These are phyloP conservation scores for Mimas tiliae DNA, from an alignment of 2,888 invertebrate species.

Conservation along the genomic window DNA sequence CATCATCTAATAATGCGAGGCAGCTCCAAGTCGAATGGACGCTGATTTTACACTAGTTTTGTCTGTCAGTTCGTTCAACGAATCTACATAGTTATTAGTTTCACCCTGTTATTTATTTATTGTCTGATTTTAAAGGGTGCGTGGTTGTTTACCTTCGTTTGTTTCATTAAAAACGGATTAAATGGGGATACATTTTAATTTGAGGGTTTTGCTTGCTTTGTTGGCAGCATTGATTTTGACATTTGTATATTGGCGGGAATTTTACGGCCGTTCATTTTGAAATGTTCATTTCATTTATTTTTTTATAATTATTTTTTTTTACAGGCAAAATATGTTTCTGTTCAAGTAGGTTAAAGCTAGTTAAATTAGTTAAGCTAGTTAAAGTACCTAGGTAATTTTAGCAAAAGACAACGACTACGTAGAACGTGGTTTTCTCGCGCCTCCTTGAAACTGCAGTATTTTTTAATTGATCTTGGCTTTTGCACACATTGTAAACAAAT, in stretches of 20 bases:
- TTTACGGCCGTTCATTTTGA: not conserved
- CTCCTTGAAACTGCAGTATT: too few species aligned
- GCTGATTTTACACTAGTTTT: conserved; percentile 49
- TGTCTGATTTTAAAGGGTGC: conserved; percentile 39
- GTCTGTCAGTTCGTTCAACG: conserved; percentile 58
- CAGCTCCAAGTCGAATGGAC: conserved; percentile 25
- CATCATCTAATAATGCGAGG: conserved; percentile 23
- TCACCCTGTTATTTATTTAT: conserved; percentile 57
- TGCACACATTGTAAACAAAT: too few species aligned
- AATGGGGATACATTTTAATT: conserved; percentile 1
- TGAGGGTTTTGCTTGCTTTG: not conserved
- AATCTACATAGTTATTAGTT: conserved; percentile 74
- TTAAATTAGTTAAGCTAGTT: too few species aligned
- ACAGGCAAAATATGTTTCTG: not conserved
- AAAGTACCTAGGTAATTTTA: not conserved
- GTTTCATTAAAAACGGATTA: conserved; percentile 33
- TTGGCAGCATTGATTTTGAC: not conserved
- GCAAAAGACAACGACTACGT: not conserved
- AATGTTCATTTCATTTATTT: too few species aligned
- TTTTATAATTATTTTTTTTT: too few species aligned
- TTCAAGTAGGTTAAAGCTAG: too few species aligned
- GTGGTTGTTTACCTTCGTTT: conserved; percentile 24
- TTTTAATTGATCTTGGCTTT: too few species aligned
- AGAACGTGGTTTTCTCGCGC: too few species aligned
- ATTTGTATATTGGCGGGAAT: not conserved